A percentile compares a stretch with the other conserved stretches of the same genome.
These are phyloP conservation scores for Neuroterus valhalla DNA, from an alignment of 1,140 invertebrate genomes.

Conservation along the genomic window DNA sequence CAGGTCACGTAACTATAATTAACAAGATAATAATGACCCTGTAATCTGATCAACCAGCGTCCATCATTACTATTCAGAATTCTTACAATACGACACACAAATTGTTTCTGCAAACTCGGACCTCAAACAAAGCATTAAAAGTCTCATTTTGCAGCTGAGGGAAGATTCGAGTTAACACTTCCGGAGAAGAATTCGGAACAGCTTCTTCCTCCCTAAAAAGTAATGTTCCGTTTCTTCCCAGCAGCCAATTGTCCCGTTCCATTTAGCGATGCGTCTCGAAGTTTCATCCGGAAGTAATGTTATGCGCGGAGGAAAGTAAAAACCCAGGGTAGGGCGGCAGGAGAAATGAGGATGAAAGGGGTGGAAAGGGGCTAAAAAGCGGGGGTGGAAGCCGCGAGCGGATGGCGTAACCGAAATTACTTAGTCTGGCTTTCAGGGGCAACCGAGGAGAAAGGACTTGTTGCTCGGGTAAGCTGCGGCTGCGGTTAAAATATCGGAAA, in stretches of 20 bases:
- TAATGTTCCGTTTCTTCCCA: constrained; percentile 5
- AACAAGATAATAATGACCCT: not conserved
- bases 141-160: not conserved
- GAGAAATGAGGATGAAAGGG: constrained; percentile 33
- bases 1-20: not conserved
- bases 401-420: constrained; percentile 72
- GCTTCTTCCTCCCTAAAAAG: not conserved
- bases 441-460: constrained; percentile 75
- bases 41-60: not conserved
- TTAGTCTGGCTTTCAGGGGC: constrained; percentile 70
- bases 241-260: constrained; percentile 42
- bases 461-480: constrained; percentile 70
- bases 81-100: not conserved
- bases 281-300: constrained; percentile 51
- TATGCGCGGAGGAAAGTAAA: constrained; percentile 53
- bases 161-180: too few species aligned
- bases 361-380: constrained; percentile 40
- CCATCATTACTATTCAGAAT: not conserved
- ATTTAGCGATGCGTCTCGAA: constrained; percentile 55
- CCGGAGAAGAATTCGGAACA: not conserved
- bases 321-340: constrained; percentile 47
- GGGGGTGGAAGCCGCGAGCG: constrained; percentile 62
- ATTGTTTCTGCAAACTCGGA: not conserved
- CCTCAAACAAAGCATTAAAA: constrained; percentile 29
- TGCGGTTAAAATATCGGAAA: constrained; percentile 71